phyloP scores from a whole-genome alignment of 2,113 vertebrate genomes.

The Piprites chloris region DNA sequence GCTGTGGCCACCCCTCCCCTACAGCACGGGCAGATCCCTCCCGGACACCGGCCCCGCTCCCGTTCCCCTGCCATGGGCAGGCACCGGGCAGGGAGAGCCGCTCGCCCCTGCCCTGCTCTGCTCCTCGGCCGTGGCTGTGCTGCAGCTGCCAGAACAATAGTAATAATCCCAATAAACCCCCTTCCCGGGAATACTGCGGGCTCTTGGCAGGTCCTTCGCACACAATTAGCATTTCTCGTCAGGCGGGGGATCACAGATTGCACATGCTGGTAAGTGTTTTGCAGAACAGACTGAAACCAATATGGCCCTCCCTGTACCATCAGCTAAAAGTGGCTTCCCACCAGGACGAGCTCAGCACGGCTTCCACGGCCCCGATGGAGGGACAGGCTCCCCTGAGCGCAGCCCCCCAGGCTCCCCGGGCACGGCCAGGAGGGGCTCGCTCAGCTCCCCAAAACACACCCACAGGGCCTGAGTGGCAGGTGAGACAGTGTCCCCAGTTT shows the following conservation, averaged over 20 bases:
- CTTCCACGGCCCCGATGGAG: not conserved
- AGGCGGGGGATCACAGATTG: slow-evolving; percentile 47
- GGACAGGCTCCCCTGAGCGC: not conserved
- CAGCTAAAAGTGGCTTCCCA: slow-evolving; percentile 7
- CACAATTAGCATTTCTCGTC: slow-evolving; percentile 59
- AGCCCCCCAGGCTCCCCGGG: not conserved
- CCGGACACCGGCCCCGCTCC: rapidly evolving
- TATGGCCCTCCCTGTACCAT: slow-evolving; percentile 39
- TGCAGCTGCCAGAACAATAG: slow-evolving; percentile 51
- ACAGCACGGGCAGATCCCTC: not conserved
- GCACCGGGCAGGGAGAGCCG: not conserved
- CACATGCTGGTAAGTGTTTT: slow-evolving; percentile 36
- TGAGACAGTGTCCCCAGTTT: rapidly evolving
- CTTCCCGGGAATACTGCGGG: not conserved
- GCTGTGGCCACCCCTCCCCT: not conserved
- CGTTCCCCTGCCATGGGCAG: rapidly evolving
- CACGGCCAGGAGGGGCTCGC: not conserved
- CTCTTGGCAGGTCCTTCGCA: slow-evolving; percentile 53
- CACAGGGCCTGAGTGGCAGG: rapidly evolving
- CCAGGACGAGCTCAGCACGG: not conserved
- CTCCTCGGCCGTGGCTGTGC: not conserved
- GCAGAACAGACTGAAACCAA: slow-evolving; percentile 61
- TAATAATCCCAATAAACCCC: slow-evolving; percentile 12
- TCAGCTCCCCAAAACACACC: not conserved
- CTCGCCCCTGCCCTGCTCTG: not conserved